These are phyloP conservation scores for Lemur catta DNA, from an alignment of 2,797 vertebrate genomes.

Conservation along the genomic window DNA sequence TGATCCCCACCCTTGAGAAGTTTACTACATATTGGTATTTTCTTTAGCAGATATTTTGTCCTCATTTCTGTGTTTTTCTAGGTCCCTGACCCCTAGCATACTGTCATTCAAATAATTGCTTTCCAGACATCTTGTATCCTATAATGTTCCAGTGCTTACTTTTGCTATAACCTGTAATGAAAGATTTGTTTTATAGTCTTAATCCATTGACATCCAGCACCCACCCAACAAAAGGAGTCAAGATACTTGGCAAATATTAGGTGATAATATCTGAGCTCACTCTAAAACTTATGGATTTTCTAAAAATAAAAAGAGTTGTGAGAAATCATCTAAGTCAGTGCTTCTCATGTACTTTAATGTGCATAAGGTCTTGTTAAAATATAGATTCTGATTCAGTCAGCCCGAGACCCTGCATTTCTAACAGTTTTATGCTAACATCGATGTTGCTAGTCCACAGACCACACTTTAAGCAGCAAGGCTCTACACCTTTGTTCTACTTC, in stretches of 20 bases:
- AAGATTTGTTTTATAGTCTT: neutral
- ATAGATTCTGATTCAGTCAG: neutral
- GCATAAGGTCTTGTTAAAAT: neutral
- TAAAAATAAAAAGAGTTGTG: neutral
- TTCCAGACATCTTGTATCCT: neutral
- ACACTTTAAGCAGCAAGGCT: neutral
- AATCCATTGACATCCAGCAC: neutral
- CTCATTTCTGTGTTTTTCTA: neutral
- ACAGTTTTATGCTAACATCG: neutral
- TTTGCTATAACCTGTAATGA: neutral
- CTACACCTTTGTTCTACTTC: neutral
- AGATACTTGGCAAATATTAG: neutral
- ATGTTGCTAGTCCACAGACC: neutral
- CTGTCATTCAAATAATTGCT: neutral
- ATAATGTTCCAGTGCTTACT: neutral
- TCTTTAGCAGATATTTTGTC: neutral
- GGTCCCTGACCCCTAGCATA: neutral
- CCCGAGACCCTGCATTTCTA: neutral
- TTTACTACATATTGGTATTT: neutral
- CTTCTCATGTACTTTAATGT: neutral
- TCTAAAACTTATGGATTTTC: neutral
- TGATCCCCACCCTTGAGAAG: neutral
- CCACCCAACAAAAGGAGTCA: neutral
- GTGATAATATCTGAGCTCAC: neutral
- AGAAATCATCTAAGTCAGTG: neutral